phyloP scores from a whole-genome alignment of 2,888 invertebrate species.

The Boloria euphrosyne region DNA sequence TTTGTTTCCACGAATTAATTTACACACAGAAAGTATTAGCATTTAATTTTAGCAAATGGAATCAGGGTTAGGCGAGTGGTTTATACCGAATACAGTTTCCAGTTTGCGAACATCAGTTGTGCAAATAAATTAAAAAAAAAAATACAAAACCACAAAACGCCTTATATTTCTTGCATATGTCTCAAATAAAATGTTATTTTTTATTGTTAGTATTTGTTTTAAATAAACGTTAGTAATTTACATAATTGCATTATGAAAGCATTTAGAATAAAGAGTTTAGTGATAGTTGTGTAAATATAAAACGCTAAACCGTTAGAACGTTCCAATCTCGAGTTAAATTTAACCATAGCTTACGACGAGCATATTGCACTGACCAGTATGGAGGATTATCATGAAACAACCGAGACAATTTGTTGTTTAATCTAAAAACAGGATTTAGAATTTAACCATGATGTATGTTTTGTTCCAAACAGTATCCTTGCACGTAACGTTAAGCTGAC shows the following conservation, averaged over 20 bases:
- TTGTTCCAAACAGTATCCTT: constrained; percentile 31
- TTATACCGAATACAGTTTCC: not conserved
- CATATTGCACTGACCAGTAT: constrained; percentile 30
- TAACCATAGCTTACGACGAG: constrained; percentile 34
- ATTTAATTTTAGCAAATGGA: constrained; percentile 9
- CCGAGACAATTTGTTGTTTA: constrained; percentile 43
- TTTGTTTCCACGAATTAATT: constrained; percentile 5
- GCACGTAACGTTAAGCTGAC: constrained; percentile 24
- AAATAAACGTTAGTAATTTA: too few species aligned
- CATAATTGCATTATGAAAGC: too few species aligned
- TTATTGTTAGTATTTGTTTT: too few species aligned
- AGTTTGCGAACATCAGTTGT: constrained; percentile 15
- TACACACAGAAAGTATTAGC: constrained; percentile 1
- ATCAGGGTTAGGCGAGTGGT: not conserved
- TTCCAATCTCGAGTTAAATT: constrained; percentile 34
- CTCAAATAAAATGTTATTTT: too few species aligned
- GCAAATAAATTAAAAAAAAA: constrained; percentile 21
- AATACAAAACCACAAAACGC: too few species aligned
- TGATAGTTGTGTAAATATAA: constrained; percentile 16
- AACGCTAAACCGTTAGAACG: constrained; percentile 33
- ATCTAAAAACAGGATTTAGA: constrained; percentile 40
- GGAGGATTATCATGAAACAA: constrained; percentile 37
- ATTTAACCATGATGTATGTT: constrained; percentile 36
- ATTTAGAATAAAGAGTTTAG: too few species aligned
- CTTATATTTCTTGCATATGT: too few species aligned